Evolutionary conservation across 1,140 invertebrate genomes (phyloP).

Genomic region (Nomia melanderi): DNA sequence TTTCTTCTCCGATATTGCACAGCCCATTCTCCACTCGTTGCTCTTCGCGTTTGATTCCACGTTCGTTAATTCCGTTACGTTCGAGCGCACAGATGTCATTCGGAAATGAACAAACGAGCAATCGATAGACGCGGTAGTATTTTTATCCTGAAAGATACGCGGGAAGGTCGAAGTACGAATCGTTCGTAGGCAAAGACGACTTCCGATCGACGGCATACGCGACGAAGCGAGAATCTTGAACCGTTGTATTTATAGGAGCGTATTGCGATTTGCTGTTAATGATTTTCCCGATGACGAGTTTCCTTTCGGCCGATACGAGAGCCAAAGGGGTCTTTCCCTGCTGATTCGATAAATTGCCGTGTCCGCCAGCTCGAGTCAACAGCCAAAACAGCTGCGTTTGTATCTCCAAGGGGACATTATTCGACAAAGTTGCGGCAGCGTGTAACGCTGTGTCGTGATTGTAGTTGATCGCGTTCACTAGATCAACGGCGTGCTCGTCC

Average conservation of each 20-base stretch:
- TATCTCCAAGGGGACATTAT: conserved; percentile 50
- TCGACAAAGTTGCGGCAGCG: conserved; percentile 54
- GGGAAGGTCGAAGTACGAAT: too few species aligned
- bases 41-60: too few species aligned
- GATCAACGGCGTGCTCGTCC: conserved; percentile 31
- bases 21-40: too few species aligned
- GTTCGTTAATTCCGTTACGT: too few species aligned
- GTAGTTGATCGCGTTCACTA: conserved; percentile 66
- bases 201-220: too few species aligned
- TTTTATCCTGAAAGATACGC: too few species aligned
- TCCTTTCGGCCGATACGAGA: conserved; percentile 57
- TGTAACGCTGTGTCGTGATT: conserved; percentile 69
- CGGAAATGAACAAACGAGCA: too few species aligned
- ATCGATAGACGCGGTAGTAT: too few species aligned
- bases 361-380: conserved; percentile 61
- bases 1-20: too few species aligned
- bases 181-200: too few species aligned
- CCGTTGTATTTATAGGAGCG: neutral
- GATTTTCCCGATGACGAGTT: conserved; percentile 55
- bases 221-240: neutral
- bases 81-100: too few species aligned
- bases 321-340: conserved; percentile 64
- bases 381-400: conserved; percentile 64
- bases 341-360: conserved; percentile 58
- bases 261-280: conserved; percentile 54